These are phyloP conservation scores for Notechis scutatus DNA, from an alignment of 2,113 vertebrate genomes.

Conservation along the genomic window DNA sequence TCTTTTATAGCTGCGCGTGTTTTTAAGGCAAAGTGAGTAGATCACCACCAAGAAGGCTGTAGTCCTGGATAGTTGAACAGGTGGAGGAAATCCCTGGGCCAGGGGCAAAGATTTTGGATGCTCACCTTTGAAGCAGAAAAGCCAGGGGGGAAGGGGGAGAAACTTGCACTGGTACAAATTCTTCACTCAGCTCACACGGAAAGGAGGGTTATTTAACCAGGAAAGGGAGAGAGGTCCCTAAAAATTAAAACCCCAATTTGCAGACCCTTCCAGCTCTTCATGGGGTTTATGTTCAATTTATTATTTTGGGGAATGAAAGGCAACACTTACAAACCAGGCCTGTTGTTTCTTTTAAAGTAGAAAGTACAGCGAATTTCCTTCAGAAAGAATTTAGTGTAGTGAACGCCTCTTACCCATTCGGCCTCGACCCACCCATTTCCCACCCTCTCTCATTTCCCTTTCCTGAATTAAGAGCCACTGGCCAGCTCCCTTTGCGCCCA, in stretches of 20 bases:
- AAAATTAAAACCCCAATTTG: not conserved
- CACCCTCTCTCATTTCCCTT: not conserved
- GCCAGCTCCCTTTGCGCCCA: not conserved
- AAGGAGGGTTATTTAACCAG: slow-evolving; percentile 21
- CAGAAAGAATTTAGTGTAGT: not conserved
- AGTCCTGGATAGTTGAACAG: slow-evolving; percentile 4
- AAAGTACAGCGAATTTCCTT: not conserved
- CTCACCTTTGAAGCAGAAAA: slow-evolving; percentile 13
- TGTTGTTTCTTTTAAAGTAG: not conserved
- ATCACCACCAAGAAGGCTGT: slow-evolving; percentile 28
- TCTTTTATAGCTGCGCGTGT: slow-evolving; percentile 33
- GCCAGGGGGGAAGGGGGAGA: slow-evolving; percentile 2
- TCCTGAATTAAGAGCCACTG: not conserved
- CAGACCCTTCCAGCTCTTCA: not conserved
- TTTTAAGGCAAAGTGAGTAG: slow-evolving; percentile 77
- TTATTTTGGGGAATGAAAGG: slow-evolving; percentile 40
- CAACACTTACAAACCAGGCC: slow-evolving; percentile 11
- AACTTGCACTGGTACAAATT: slow-evolving; percentile 37
- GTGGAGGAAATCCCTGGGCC: not conserved
- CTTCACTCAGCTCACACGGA: slow-evolving; percentile 56
- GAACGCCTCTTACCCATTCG: not conserved
- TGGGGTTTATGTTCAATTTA: not conserved
- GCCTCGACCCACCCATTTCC: no score
- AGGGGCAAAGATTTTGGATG: slow-evolving; percentile 35
- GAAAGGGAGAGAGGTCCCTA: slow-evolving; percentile 31